phyloP scores from a whole-genome alignment of 2,888 invertebrate genomes.

The Zele albiditarsus region DNA sequence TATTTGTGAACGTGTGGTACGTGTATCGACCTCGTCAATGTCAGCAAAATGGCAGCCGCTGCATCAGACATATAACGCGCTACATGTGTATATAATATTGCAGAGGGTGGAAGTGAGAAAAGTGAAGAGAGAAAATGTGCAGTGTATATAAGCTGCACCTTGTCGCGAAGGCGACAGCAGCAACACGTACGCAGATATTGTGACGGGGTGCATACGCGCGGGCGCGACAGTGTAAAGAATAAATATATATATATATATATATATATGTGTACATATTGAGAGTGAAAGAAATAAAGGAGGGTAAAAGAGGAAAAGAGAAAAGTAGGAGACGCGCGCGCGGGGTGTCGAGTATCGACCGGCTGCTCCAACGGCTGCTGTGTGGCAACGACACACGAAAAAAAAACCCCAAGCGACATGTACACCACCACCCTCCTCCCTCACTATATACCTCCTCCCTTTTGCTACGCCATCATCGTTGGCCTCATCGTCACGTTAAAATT shows the following conservation, averaged over 20 bases:
- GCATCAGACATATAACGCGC: not conserved
- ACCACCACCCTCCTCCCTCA: not conserved
- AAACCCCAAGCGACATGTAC: conserved; percentile 3
- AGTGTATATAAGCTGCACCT: conserved; percentile 23
- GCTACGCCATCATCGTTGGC: not conserved
- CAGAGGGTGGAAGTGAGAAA: not conserved
- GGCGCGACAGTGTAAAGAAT: not conserved
- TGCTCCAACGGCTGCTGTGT: conserved; percentile 35
- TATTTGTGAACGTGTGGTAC: not conserved
- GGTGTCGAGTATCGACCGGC: conserved; percentile 37
- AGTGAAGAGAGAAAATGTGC: conserved; percentile 3
- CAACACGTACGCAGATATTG: conserved; percentile 35
- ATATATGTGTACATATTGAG: conserved; percentile 8
- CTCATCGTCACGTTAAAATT: conserved; percentile 12
- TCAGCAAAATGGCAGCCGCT: conserved; percentile 5
- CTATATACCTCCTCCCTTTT: not conserved
- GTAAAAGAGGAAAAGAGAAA: conserved; percentile 33
- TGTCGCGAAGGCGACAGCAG: conserved; percentile 12
- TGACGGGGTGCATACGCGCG: conserved; percentile 21
- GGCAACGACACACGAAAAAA: conserved; percentile 33
- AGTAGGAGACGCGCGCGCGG: conserved; percentile 29
- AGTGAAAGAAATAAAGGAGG: not conserved
- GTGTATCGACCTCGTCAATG: not conserved
- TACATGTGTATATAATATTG: not conserved
- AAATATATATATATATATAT: not conserved